These are phyloP conservation scores for Gopherus flavomarginatus DNA, from an alignment of 2,113 vertebrate genomes.

Conservation along the genomic window DNA sequence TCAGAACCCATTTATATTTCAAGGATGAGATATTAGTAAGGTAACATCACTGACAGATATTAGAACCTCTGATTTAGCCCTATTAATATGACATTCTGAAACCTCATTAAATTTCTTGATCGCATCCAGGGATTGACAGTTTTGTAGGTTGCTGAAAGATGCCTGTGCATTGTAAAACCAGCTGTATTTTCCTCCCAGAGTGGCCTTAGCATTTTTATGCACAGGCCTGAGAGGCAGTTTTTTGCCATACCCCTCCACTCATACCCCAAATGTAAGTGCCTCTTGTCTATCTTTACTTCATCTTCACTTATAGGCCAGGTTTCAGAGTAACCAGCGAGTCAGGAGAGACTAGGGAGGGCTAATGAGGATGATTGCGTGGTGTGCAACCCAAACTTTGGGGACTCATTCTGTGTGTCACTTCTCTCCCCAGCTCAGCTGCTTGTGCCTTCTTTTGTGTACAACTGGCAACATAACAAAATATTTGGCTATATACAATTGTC, in stretches of 20 bases:
- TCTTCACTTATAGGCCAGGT: neutral
- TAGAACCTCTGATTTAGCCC: conserved; percentile 37
- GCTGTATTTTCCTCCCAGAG: conserved; percentile 11
- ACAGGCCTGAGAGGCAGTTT: neutral
- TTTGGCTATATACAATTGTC: neutral
- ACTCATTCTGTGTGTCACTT: neutral
- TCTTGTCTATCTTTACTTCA: neutral
- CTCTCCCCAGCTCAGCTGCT: neutral
- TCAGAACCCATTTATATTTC: conserved; percentile 44
- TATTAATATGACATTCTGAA: conserved; percentile 47
- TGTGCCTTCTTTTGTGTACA: neutral
- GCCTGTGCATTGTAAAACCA: neutral
- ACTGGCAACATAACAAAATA: neutral
- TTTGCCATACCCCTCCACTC: neutral
- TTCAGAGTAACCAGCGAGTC: neutral
- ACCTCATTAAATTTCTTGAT: conserved; percentile 53
- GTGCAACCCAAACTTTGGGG: neutral
- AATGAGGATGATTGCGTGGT: neutral
- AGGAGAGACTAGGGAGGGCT: neutral
- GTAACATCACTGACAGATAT: conserved; percentile 43
- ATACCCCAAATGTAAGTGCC: neutral
- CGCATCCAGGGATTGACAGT: conserved; percentile 5
- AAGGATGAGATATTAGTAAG: conserved; percentile 43
- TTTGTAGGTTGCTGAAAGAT: conserved; percentile 28
- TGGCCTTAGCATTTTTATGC: neutral